Percentiles rank a stretch among this genome's conserved stretches.
phyloP scores from a whole-genome alignment of 2,113 vertebrate genomes.

The Acrocephalus arundinaceus region DNA sequence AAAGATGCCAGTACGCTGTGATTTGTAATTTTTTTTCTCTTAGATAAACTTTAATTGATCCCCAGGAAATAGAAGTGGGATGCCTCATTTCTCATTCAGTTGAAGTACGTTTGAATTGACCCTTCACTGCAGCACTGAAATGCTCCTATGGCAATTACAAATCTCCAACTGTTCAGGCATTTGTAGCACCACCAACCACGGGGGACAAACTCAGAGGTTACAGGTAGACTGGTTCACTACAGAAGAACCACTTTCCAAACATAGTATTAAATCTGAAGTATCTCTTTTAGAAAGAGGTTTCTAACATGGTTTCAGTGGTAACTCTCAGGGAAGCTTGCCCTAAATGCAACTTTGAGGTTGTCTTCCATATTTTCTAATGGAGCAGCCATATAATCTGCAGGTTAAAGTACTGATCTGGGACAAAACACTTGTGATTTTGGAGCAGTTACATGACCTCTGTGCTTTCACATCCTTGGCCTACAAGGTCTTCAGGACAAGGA shows the following conservation, averaged over 20 bases:
- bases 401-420: not conserved
- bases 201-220: not conserved
- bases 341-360: not conserved
- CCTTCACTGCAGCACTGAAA: not conserved
- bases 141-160: accelerated
- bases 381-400: not conserved
- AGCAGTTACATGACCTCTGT: not conserved
- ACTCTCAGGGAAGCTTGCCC: not conserved
- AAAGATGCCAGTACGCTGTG: not conserved
- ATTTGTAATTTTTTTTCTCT: not conserved
- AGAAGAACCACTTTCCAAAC: not conserved
- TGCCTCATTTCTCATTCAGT: not conserved
- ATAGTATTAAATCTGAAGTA: not conserved
- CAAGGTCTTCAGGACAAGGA: not conserved
- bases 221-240: not conserved
- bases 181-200: accelerated
- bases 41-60: not conserved
- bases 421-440: not conserved
- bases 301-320: not conserved
- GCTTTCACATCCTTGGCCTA: not conserved
- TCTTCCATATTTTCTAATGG: not conserved
- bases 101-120: not conserved
- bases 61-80: not conserved
- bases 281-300: not conserved
- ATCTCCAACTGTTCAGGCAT: not conserved